Evolutionary conservation across 1,140 invertebrate genomes (phyloP).

Genomic region (Temnothorax nylanderi): DNA sequence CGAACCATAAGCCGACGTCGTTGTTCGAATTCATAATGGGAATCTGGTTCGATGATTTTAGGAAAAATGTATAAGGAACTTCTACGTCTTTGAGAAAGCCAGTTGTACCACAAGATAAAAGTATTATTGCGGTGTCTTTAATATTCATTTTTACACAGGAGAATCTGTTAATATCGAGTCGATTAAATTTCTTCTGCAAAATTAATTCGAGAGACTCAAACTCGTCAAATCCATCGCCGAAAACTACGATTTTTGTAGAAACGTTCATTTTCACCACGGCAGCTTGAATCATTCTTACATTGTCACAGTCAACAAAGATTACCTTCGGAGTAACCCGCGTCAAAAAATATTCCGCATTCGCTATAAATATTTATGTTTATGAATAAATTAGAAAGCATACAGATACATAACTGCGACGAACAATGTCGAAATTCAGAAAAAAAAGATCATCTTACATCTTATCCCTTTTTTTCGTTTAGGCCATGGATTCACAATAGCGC

Average conservation of each 20-base stretch:
- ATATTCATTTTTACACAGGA: conserved; percentile 9
- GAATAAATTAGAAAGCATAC: background rate
- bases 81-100: background rate
- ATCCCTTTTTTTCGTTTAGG: background rate
- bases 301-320: conserved; percentile 75
- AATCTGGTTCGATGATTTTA: background rate
- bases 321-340: conserved; percentile 78
- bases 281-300: background rate
- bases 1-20: background rate
- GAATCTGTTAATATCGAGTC: background rate
- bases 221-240: no score
- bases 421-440: background rate
- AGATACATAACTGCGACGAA: no score
- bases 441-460: background rate
- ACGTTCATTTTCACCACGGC: background rate
- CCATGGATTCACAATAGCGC: background rate
- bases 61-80: background rate
- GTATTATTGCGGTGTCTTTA: background rate
- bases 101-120: background rate
- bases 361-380: conserved; percentile 67
- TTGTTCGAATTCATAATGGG: background rate
- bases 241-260: no score
- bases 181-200: background rate
- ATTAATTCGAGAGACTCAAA: background rate
- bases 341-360: conserved; percentile 71